Conservation (phyloP, 2,797 vertebrate genomes). For the Pachyuromys duprasi region DNA sequence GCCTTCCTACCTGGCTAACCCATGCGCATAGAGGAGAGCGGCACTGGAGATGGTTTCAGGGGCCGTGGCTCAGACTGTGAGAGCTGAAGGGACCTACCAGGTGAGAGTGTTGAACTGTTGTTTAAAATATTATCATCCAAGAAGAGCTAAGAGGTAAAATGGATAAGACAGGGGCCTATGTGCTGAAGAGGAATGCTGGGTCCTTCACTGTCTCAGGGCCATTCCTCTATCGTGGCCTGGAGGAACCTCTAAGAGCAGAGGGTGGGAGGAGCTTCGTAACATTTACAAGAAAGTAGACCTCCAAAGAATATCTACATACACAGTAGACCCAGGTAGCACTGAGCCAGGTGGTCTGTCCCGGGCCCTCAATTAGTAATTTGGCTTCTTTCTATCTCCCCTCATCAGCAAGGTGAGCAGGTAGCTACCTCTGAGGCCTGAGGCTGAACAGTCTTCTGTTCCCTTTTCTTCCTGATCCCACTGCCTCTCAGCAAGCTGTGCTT, state of each 20-base stretch:
- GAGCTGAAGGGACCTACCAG: not conserved
- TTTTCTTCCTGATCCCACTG: not conserved
- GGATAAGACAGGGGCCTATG: fast-evolving
- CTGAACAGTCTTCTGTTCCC: not conserved
- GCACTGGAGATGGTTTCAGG: fast-evolving
- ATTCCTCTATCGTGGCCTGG: fast-evolving
- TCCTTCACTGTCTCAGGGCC: fast-evolving
- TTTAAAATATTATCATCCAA: not conserved
- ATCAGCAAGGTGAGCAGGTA: fast-evolving
- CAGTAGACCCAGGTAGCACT: not conserved
- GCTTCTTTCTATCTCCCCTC: not conserved
- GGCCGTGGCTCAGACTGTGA: not conserved
- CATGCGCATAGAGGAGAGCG: fast-evolving
- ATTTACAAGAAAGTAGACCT: not conserved
- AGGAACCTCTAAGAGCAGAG: not conserved
- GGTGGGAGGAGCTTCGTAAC: not conserved
- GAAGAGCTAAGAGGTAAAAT: not conserved
- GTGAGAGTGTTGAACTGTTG: no score
- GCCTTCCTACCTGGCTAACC: not conserved
- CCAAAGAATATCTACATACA: not conserved
- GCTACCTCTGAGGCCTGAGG: not conserved
- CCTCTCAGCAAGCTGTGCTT: not conserved
- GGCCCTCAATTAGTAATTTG: not conserved
- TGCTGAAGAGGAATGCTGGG: fast-evolving
- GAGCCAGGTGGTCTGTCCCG: fast-evolving